Evolutionary conservation across 2,888 invertebrate species (phyloP), one percentile per base, ranked within the genome.

Genomic region (Neria commutata): DNA sequence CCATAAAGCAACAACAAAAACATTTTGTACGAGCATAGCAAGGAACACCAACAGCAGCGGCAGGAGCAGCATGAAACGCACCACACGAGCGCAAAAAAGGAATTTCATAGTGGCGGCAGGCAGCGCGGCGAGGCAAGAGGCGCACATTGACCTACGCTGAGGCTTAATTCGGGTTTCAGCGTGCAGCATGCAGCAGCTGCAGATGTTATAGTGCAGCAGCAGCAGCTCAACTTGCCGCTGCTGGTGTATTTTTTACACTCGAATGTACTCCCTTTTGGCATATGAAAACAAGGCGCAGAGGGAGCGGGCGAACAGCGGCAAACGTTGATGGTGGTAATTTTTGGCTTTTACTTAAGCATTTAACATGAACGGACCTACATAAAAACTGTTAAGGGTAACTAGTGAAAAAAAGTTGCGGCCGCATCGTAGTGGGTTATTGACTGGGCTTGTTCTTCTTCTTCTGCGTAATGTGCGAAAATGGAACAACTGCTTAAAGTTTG

Each of bases 81-180:
- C 56, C 62, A 61, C 54, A 63, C 56, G 17, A 33, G 29, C 14
- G 26, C 25, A 11, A 50, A 14, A 45, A 42, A 42, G 21, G 21
- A 42, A 42, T 42, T 42, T 42, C 17, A 58, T 40, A 42, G 51
- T 26, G 52, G 21, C 51, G 47, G 64, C 56, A 54, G 66, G 64
- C 71, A 70, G 71, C 53, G 33, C 53, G 21, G 11, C 42, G 52
- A 50, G 21, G 24, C 16, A 65, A 57, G 48, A 48, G 62, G 51
- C 61, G 63, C 62, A 68, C 70, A 73, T 75, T 78, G 77, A 77
- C 77, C 77, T 78, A 77, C 77, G 77, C 74, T 68, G 67, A 68
- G 61, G 62, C 63, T 25, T 42, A 42, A 33, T 40, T 49, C 48
- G 42, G 46, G 42, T 48, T 61, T 56, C 54, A 29, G 11, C 29